phyloP scores from a whole-genome alignment of 1,140 invertebrate species.

The Caenorhabditis brenneri region DNA sequence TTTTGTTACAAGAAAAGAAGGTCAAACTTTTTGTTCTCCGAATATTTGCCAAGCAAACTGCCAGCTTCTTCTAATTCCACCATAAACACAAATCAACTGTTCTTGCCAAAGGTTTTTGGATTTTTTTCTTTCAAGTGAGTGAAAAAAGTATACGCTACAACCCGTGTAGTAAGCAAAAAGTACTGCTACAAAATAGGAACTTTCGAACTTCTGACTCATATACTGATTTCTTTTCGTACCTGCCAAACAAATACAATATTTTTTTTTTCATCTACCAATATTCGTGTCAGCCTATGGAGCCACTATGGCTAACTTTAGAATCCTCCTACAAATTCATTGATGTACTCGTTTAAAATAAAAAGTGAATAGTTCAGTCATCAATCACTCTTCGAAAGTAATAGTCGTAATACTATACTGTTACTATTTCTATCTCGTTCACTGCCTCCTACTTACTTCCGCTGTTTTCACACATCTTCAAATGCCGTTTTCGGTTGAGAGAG shows the following conservation, averaged over 20 bases:
- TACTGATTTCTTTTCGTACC: background rate
- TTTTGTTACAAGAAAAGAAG: background rate
- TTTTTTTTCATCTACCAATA: no score
- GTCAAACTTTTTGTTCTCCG: slow-evolving; percentile 27
- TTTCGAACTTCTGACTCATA: slow-evolving; percentile 13
- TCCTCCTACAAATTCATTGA: background rate
- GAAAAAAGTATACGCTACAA: background rate
- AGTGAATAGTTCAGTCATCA: slow-evolving; percentile 31
- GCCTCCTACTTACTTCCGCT: background rate
- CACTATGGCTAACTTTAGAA: background rate
- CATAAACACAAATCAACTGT: slow-evolving; percentile 36
- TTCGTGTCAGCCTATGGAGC: no score
- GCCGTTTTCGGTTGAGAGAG: background rate
- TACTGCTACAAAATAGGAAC: background rate
- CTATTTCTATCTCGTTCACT: background rate
- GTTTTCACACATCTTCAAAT: slow-evolving; percentile 1
- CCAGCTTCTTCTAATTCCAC: slow-evolving; percentile 20
- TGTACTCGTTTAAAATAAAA: background rate
- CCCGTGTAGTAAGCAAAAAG: no score
- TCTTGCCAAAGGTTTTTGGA: background rate
- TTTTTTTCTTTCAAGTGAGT: background rate
- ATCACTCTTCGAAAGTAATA: slow-evolving; percentile 17
- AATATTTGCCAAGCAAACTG: slow-evolving; percentile 30
- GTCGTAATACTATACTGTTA: background rate
- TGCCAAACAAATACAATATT: background rate